Conservation (phyloP, 2,113 vertebrate genomes). For the Strix uralensis region DNA sequence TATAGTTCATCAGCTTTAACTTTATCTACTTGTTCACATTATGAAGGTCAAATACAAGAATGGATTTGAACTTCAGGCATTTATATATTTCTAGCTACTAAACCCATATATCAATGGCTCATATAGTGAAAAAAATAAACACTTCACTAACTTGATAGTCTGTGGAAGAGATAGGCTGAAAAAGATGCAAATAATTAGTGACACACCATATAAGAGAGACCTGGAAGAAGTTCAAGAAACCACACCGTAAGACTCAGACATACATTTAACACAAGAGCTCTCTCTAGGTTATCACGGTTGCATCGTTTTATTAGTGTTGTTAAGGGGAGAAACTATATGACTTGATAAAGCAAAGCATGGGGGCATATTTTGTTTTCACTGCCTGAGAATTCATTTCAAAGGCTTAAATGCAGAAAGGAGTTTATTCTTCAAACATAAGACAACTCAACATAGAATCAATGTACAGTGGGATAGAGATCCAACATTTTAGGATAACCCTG, state of each 20-base stretch:
- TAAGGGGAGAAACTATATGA: not conserved
- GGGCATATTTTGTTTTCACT: not conserved
- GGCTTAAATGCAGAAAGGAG: not conserved
- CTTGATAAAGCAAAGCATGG: not conserved
- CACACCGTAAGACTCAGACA: not conserved
- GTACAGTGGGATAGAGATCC: not conserved
- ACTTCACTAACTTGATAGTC: conserved; percentile 23
- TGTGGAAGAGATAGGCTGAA: not conserved
- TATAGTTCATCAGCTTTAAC: conserved; percentile 24
- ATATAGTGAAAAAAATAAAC: conserved; percentile 19
- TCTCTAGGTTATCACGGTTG: not conserved
- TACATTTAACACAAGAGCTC: not conserved
- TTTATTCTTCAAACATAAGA: not conserved
- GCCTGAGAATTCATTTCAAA: not conserved
- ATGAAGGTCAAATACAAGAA: conserved; percentile 38
- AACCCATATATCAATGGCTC: not conserved
- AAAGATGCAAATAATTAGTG: conserved; percentile 30
- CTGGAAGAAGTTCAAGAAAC: conserved; percentile 25
- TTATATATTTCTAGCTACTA: not conserved
- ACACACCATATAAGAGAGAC: not conserved
- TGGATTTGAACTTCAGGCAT: not conserved
- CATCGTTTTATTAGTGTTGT: conserved; percentile 13
- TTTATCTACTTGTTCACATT: conserved; percentile 17
- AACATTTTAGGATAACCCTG: not conserved
- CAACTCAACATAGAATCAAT: not conserved